phyloP scores from a whole-genome alignment of 2,888 invertebrate species.

The Carabus problematicus region DNA sequence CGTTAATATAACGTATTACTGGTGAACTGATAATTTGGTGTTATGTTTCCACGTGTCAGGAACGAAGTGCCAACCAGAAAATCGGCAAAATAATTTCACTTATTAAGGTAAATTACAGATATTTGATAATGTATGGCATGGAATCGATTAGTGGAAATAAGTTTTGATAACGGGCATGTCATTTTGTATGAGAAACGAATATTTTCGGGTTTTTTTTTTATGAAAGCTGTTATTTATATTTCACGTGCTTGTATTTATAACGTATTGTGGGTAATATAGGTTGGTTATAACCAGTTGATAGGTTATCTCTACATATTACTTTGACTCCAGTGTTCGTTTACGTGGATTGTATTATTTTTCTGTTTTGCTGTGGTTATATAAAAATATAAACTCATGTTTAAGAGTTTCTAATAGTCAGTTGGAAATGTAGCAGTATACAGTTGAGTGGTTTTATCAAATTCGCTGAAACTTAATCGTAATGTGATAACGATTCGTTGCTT shows the following conservation, averaged over 20 bases:
- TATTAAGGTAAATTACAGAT: constrained; percentile 32
- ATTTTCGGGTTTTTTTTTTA: neutral
- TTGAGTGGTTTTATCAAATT: neutral
- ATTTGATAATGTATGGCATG: constrained; percentile 29
- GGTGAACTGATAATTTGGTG: constrained; percentile 26
- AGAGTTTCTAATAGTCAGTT: too few species aligned
- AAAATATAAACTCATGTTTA: too few species aligned
- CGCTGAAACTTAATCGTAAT: neutral
- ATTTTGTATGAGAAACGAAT: neutral
- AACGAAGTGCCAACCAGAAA: neutral
- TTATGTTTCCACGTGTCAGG: neutral
- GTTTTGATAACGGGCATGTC: constrained; percentile 34
- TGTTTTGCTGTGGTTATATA: constrained; percentile 2
- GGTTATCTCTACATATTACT: neutral
- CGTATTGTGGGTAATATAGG: neutral
- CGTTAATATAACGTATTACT: constrained; percentile 12
- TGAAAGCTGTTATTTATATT: neutral
- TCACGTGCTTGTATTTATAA: neutral
- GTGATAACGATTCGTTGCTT: constrained; percentile 17
- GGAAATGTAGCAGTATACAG: too few species aligned
- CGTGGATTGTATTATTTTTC: neutral
- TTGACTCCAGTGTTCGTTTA: too few species aligned
- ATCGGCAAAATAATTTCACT: neutral
- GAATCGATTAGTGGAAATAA: constrained; percentile 40
- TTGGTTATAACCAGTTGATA: neutral